These are phyloP conservation scores for Apodemus speciosus DNA, from an alignment of 2,113 vertebrate genomes.

Conservation along the genomic window DNA sequence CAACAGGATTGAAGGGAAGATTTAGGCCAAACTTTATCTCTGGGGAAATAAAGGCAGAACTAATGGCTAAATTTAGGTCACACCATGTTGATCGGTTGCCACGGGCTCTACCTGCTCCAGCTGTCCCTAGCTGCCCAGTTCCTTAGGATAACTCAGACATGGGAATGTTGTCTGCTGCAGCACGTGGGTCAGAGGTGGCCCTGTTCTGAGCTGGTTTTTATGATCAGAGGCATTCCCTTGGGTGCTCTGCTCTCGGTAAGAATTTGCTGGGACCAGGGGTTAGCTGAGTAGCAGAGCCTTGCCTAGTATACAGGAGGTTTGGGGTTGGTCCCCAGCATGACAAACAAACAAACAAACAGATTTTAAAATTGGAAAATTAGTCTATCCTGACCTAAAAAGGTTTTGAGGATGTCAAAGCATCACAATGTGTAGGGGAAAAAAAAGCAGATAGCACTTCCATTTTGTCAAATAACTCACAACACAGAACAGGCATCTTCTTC, in stretches of 20 bases:
- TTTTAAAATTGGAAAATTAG: background rate
- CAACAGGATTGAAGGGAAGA: background rate
- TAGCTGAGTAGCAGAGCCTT: background rate
- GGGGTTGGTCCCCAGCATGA: background rate
- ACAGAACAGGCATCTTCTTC: background rate
- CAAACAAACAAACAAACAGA: background rate
- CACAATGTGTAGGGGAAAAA: background rate
- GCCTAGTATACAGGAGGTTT: background rate
- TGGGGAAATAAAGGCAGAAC: background rate
- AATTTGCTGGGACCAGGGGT: background rate
- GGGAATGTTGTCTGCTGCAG: background rate
- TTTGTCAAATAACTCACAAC: background rate
- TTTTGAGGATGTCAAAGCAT: background rate
- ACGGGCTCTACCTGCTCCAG: background rate
- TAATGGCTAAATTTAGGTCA: background rate
- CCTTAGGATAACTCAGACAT: background rate
- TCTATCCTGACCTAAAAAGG: background rate
- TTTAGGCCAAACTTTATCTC: background rate
- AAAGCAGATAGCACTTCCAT: background rate
- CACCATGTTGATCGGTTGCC: background rate
- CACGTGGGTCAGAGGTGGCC: too few relatives aligned
- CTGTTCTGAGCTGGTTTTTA: background rate
- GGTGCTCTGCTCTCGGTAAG: background rate
- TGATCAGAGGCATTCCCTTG: background rate
- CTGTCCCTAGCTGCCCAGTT: background rate